A percentile compares a stretch with the other conserved stretches of the same genome.
phyloP scores from a whole-genome alignment of 2,113 vertebrate species.

The Psilopsiagon aymara region DNA sequence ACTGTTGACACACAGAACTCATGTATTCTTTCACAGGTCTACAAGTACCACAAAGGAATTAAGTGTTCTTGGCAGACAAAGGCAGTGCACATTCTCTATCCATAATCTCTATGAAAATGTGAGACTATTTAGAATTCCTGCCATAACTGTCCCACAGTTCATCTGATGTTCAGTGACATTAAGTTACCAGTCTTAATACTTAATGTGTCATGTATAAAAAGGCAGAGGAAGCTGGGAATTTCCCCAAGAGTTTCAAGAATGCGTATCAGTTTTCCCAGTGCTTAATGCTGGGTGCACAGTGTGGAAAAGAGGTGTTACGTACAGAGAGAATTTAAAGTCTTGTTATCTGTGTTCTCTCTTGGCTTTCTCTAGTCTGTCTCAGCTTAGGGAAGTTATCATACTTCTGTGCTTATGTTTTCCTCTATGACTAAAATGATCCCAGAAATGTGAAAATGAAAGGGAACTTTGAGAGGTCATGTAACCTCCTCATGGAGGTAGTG shows the following conservation, averaged over 20 bases:
- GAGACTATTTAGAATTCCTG: not conserved
- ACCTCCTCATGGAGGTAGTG: not conserved
- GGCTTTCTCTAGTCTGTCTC: not conserved
- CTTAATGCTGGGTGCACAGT: not conserved
- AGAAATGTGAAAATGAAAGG: conserved; percentile 29
- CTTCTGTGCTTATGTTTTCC: not conserved
- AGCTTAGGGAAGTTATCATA: not conserved
- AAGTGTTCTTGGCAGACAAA: not conserved
- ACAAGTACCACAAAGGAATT: not conserved
- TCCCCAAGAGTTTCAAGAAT: not conserved
- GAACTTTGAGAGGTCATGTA: not conserved
- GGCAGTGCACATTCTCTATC: not conserved
- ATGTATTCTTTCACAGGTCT: not conserved
- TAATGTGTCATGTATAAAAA: not conserved
- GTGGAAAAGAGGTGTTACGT: not conserved
- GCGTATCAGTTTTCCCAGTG: not conserved
- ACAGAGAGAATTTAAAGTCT: not conserved
- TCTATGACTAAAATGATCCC: not conserved
- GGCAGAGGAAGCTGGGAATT: not conserved
- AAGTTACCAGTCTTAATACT: not conserved
- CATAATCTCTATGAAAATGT: not conserved
- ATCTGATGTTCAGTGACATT: not conserved
- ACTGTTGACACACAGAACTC: not conserved
- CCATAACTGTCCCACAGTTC: not conserved
- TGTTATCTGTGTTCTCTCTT: not conserved